These are phyloP conservation scores for Erebia palarica DNA, from an alignment of 2,888 invertebrate species.

Conservation along the genomic window DNA sequence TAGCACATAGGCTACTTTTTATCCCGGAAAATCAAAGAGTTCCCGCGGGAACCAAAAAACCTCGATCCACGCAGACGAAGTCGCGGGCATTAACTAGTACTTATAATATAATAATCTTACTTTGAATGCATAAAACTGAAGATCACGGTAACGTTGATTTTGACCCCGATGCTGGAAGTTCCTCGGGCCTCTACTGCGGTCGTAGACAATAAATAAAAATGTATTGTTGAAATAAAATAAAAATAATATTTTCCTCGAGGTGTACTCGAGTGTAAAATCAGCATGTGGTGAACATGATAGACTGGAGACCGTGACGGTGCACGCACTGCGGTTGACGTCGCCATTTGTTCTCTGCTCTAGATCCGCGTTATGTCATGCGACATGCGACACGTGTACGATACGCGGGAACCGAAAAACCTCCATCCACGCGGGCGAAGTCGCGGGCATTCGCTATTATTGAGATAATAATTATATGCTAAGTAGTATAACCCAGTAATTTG, in stretches of 20 bases:
- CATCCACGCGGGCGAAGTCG: too few relatives aligned
- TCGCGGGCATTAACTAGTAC: too few relatives aligned
- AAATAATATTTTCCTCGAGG: conserved; percentile 30
- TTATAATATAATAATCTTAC: too few relatives aligned
- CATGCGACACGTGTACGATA: conserved; percentile 37
- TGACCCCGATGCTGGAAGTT: neutral
- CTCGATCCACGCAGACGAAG: too few relatives aligned
- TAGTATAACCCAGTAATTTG: too few relatives aligned
- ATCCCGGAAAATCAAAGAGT: too few relatives aligned
- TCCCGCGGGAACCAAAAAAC: too few relatives aligned
- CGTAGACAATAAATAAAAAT: conserved; percentile 10
- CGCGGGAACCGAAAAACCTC: too few relatives aligned
- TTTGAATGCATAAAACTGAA: neutral
- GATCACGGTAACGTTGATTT: neutral
- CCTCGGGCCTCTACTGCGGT: neutral
- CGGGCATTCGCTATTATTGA: too few relatives aligned
- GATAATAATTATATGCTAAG: neutral
- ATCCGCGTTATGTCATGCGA: conserved; percentile 25
- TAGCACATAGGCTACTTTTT: too few relatives aligned
- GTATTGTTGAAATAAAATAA: conserved; percentile 13
- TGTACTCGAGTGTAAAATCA: conserved; percentile 42
- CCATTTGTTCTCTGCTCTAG: conserved; percentile 51
- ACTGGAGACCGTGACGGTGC: conserved; percentile 51
- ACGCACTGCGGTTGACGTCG: conserved; percentile 59
- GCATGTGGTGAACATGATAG: conserved; percentile 46